Conservation (phyloP, 1,140 invertebrate genomes). For the Dufourea novaeangliae region DNA sequence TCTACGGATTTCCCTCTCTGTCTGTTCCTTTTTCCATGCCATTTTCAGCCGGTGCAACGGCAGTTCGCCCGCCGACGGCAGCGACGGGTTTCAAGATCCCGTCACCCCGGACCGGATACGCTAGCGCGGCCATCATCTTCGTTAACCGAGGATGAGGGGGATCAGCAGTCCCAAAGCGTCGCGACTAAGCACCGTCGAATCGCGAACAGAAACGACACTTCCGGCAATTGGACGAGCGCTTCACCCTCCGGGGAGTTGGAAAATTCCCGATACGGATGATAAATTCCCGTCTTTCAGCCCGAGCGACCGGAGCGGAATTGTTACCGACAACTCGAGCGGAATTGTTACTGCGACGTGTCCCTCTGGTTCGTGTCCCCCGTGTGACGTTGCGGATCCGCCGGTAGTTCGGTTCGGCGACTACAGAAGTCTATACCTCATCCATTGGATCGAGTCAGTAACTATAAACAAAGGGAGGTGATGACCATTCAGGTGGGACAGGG, state of each 20-base stretch:
- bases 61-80: slow-evolving; percentile 34
- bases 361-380: too few relatives aligned
- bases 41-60: slow-evolving; percentile 59
- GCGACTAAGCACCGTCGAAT: background rate
- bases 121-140: background rate
- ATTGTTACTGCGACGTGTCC: too few relatives aligned
- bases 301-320: background rate
- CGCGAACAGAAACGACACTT: background rate
- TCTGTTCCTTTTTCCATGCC: slow-evolving; percentile 59
- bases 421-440: too few relatives aligned
- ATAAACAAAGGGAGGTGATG: too few relatives aligned
- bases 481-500: too few relatives aligned
- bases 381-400: too few relatives aligned
- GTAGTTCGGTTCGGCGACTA: too few relatives aligned
- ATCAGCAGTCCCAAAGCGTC: background rate
- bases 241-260: too few relatives aligned
- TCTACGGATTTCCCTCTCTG: slow-evolving; percentile 24
- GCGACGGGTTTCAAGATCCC: slow-evolving; percentile 49
- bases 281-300: background rate
- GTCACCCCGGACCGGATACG: slow-evolving; percentile 33
- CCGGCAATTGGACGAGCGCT: slow-evolving; percentile 1
- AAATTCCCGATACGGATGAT: background rate
- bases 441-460: too few relatives aligned
- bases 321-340: too few relatives aligned
- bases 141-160: slow-evolving; percentile 13